phyloP scores from a whole-genome alignment of 2,797 vertebrate genomes.

The Amblyraja radiata region DNA sequence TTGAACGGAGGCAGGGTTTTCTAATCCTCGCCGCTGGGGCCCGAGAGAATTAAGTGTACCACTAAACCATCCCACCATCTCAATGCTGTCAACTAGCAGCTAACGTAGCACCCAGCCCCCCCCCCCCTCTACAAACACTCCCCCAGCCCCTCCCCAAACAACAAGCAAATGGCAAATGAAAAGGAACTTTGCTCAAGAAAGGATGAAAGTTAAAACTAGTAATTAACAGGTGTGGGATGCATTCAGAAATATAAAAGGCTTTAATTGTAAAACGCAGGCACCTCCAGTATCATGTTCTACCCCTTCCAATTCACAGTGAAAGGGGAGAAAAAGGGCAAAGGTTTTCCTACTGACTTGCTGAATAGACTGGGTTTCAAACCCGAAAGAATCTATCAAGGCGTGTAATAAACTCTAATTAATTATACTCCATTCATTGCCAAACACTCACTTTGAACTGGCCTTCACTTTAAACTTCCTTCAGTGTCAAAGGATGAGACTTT shows the following conservation, averaged over 20 bases:
- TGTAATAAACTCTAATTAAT: not conserved
- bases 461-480: not conserved
- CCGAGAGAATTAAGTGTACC: not conserved
- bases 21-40: not conserved
- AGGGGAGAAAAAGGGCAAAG: not conserved
- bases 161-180: slow-evolving; percentile 11
- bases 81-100: too few species aligned
- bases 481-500: not conserved
- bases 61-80: not conserved
- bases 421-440: not conserved
- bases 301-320: not conserved
- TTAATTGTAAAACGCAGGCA: not conserved
- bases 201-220: not conserved
- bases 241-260: not conserved
- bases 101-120: too few species aligned
- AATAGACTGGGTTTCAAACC: not conserved
- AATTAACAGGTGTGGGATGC: not conserved
- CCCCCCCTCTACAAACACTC: not conserved
- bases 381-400: not conserved
- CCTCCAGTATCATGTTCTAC: not conserved
- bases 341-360: not conserved
- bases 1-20: not conserved
- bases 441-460: not conserved
- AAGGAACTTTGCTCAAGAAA: not conserved
- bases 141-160: not conserved